Evolutionary conservation across 2,113 vertebrate genomes (phyloP).

Genomic region (Bothrops jararaca): DNA sequence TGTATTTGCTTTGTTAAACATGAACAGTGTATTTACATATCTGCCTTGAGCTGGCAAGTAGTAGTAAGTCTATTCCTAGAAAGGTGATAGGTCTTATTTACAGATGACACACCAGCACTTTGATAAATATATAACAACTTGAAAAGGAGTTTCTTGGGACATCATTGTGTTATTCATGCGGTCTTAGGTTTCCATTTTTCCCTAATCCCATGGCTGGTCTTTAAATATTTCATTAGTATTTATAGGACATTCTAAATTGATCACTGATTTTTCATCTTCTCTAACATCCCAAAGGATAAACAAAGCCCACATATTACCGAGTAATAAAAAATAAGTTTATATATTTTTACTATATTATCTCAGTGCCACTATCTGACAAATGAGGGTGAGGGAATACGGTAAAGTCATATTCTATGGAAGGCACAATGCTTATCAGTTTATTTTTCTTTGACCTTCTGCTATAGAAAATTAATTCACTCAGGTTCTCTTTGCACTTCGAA

Average conservation of each 20-base stretch:
- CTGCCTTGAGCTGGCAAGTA: conserved; percentile 15
- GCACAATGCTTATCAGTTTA: conserved; percentile 74
- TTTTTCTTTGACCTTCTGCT: conserved; percentile 76
- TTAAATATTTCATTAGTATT: conserved; percentile 40
- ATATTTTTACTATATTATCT: conserved; percentile 67
- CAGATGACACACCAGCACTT: conserved; percentile 69
- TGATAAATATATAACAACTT: conserved; percentile 75
- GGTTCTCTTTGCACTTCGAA: conserved; percentile 63
- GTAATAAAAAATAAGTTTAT: conserved; percentile 63
- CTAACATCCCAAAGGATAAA: conserved; percentile 53
- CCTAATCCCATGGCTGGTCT: conserved; percentile 26
- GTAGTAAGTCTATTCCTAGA: conserved; percentile 57
- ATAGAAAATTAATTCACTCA: conserved; percentile 79
- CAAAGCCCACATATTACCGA: conserved; percentile 42
- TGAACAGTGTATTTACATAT: not conserved
- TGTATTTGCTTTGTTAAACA: not conserved
- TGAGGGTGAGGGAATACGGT: conserved; percentile 53
- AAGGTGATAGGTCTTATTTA: conserved; percentile 70
- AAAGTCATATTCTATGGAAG: conserved; percentile 69
- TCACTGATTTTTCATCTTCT: conserved; percentile 46
- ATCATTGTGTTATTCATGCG: conserved; percentile 70
- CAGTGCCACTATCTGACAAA: conserved; percentile 62
- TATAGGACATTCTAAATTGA: conserved; percentile 54
- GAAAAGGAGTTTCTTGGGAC: conserved; percentile 67
- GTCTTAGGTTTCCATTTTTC: conserved; percentile 50